Evolutionary conservation across 2,797 vertebrate genomes (phyloP).

Genomic region (Muscicapa striata): DNA sequence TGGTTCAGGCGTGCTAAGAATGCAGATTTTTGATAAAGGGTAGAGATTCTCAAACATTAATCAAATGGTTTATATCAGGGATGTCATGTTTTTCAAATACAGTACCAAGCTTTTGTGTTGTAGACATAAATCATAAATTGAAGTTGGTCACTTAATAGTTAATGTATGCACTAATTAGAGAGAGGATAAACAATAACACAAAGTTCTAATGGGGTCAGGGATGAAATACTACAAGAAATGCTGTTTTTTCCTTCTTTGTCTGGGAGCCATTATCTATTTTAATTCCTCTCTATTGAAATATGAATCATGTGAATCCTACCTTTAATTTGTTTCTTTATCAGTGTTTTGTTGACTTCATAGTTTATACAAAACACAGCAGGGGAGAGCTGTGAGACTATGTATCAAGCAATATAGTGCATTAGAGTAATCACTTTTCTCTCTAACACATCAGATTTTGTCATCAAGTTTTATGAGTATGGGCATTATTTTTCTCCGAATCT

Average conservation of each 20-base stretch:
- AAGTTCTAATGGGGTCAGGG: neutral
- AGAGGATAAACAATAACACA: neutral
- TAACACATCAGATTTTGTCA: constrained; percentile 34
- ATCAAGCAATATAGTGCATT: constrained; percentile 17
- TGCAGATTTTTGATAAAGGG: neutral
- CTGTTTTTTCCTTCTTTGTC: neutral
- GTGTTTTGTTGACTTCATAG: constrained; percentile 31
- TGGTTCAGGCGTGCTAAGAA: neutral
- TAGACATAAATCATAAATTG: neutral
- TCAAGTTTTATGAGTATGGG: constrained; percentile 39
- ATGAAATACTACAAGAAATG: neutral
- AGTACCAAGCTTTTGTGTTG: neutral
- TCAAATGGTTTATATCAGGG: neutral
- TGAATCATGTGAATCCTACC: constrained; percentile 11
- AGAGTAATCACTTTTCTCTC: constrained; percentile 25
- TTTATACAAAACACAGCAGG: neutral
- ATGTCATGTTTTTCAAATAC: neutral
- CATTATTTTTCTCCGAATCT: constrained; percentile 29
- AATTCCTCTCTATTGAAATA: constrained; percentile 41
- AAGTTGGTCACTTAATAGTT: neutral
- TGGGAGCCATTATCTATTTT: constrained; percentile 30
- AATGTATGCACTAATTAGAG: neutral
- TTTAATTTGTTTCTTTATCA: constrained; percentile 54
- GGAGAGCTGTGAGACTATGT: neutral
- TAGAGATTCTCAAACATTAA: neutral